These are phyloP conservation scores for Dusona sp. DNA, from an alignment of 2,888 invertebrate species.

Conservation along the genomic window DNA sequence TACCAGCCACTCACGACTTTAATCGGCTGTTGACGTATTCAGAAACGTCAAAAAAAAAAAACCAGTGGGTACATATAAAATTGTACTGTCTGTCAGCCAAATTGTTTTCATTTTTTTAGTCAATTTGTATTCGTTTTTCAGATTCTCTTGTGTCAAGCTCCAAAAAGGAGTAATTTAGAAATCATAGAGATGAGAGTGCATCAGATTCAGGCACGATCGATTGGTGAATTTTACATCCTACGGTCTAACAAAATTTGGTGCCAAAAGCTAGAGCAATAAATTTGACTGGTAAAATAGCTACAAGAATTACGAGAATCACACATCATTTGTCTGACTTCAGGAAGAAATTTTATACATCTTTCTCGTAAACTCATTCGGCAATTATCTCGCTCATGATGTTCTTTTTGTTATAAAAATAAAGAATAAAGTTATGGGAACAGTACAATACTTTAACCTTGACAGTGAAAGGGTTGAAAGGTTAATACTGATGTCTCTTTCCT, in stretches of 20 bases:
- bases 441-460: not conserved
- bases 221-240: not conserved
- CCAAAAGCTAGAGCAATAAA: not conserved
- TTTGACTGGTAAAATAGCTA: not conserved
- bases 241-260: not conserved
- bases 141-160: constrained; percentile 2
- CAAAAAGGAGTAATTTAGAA: not conserved
- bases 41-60: constrained; percentile 19
- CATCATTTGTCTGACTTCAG: not conserved
- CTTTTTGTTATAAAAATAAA: not conserved
- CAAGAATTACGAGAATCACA: too few species aligned
- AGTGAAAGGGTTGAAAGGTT: not conserved
- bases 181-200: constrained; percentile 16
- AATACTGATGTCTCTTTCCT: not conserved
- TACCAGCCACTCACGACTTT: constrained; percentile 62
- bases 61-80: not conserved
- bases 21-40: constrained; percentile 59
- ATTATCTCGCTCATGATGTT: not conserved
- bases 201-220: constrained; percentile 5
- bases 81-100: constrained; percentile 1
- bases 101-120: constrained; percentile 31
- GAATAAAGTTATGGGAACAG: not conserved
- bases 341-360: not conserved
- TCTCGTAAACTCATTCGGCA: not conserved
- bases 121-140: constrained; percentile 5